These are phyloP conservation scores for Drosophila parabipectinata DNA, from an alignment of 1,140 invertebrate species.

Conservation along the genomic window DNA sequence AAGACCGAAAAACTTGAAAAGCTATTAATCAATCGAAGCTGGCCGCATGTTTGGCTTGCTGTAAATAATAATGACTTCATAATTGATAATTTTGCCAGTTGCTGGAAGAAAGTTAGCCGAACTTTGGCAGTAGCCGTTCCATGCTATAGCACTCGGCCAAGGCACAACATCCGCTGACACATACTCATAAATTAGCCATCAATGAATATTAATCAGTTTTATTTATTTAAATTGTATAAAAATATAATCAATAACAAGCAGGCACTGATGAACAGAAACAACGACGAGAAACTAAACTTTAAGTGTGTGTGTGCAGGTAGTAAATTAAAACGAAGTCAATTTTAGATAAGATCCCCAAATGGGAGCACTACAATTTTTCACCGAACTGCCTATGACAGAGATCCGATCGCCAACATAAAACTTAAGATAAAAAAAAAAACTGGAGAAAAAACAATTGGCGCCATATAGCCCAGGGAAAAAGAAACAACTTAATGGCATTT, in stretches of 20 bases:
- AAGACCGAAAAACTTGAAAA: conserved; percentile 56
- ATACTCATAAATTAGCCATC: conserved; percentile 58
- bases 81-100: conserved; percentile 74
- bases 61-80: conserved; percentile 82
- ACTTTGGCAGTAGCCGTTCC: conserved; percentile 20
- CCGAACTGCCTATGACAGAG: conserved; percentile 30
- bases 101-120: conserved; percentile 51
- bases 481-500: conserved; percentile 58
- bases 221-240: conserved; percentile 70
- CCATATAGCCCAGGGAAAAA: conserved; percentile 27
- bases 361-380: conserved; percentile 44
- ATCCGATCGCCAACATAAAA: conserved; percentile 16
- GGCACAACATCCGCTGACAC: conserved; percentile 18
- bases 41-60: conserved; percentile 54
- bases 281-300: conserved; percentile 23
- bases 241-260: conserved; percentile 47
- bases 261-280: conserved; percentile 27
- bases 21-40: conserved; percentile 72
- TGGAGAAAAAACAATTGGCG: conserved; percentile 27
- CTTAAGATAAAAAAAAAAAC: not conserved
- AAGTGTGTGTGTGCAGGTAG: conserved; percentile 33
- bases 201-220: conserved; percentile 70
- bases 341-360: conserved; percentile 50
- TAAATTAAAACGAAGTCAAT: conserved; percentile 52
- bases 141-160: conserved; percentile 9